Evolutionary conservation across 2,113 vertebrate species (phyloP).

Genomic region (Petrocephalus zakoni): DNA sequence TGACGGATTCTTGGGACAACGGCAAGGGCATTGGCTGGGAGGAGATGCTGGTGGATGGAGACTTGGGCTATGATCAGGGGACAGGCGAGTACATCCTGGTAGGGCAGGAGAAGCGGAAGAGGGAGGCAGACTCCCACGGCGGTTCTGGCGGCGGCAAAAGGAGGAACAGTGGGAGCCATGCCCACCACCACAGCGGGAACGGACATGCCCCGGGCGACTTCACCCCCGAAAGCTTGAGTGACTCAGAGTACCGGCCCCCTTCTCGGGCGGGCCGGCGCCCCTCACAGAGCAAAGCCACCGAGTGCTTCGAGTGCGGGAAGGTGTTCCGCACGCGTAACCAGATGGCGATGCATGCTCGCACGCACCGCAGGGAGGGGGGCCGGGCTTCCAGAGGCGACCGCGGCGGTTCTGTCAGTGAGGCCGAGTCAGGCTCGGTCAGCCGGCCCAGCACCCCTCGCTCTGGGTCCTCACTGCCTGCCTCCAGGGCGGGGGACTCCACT

Average conservation of each 20-base stretch:
- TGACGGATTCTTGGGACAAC: constrained; percentile 75
- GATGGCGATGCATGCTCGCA: constrained; percentile 85
- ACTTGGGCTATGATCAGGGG: constrained; percentile 76
- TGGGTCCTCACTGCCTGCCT: constrained; percentile 67
- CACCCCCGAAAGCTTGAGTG: constrained; percentile 55
- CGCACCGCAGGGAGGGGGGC: constrained; percentile 75
- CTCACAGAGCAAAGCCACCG: constrained; percentile 70
- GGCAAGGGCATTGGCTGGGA: constrained; percentile 70
- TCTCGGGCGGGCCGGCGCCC: constrained; percentile 69
- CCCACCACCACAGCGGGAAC: constrained; percentile 35
- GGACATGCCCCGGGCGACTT: constrained; percentile 51
- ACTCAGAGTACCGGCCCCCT: constrained; percentile 72
- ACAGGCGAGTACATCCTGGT: constrained; percentile 73
- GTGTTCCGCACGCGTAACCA: constrained; percentile 92
- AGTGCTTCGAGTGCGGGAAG: constrained; percentile 93
- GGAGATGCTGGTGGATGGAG: constrained; percentile 61
- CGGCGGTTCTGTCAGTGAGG: constrained; percentile 67
- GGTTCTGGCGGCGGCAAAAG: constrained; percentile 41
- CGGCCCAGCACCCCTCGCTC: constrained; percentile 80
- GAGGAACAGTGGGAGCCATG: constrained; percentile 41
- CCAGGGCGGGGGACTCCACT: constrained; percentile 60
- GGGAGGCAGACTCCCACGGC: constrained; percentile 60
- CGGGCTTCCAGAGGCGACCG: constrained; percentile 57
- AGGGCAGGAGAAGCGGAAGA: constrained; percentile 74
- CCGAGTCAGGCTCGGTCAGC: constrained; percentile 73